Percentiles rank a stretch among this genome's conserved stretches.
Evolutionary conservation across 2,888 invertebrate genomes (phyloP).

Genomic region (Thymelicus lineola): DNA sequence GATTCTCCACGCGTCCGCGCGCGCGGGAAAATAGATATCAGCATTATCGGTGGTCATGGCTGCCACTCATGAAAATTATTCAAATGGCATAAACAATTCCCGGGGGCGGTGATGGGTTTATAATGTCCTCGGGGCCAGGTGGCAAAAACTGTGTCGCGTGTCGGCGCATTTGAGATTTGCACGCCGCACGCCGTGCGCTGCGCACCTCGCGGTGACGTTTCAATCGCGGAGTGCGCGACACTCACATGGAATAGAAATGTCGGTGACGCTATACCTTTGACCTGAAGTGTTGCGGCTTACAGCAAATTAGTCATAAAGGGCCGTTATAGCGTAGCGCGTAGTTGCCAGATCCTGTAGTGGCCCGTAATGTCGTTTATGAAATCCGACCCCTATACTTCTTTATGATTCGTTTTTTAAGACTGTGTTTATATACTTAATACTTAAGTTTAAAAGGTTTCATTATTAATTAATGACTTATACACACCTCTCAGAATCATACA

Average conservation of each 20-base stretch:
- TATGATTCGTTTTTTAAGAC: no score
- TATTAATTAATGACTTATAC: no score
- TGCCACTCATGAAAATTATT: constrained; percentile 45
- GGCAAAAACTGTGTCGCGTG: constrained; percentile 37
- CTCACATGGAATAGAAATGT: background rate
- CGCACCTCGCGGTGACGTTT: constrained; percentile 18
- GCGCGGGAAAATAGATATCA: constrained; percentile 34
- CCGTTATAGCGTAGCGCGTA: no score
- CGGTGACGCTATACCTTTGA: no score
- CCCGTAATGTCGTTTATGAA: no score
- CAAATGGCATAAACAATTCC: constrained; percentile 47
- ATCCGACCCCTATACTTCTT: no score
- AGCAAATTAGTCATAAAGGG: no score
- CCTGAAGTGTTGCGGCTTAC: no score
- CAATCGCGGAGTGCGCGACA: constrained; percentile 9
- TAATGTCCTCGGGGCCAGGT: constrained; percentile 42
- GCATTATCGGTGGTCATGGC: constrained; percentile 31
- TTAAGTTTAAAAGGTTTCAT: no score
- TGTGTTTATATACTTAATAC: no score
- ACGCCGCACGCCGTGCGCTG: constrained; percentile 19
- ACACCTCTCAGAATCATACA: no score
- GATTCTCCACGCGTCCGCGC: constrained; percentile 24
- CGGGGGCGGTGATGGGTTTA: constrained; percentile 46
- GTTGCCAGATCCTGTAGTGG: no score
- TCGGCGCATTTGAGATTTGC: constrained; percentile 35